These are phyloP conservation scores for Macrotis lagotis DNA, from an alignment of 2,113 vertebrate species.

Conservation along the genomic window DNA sequence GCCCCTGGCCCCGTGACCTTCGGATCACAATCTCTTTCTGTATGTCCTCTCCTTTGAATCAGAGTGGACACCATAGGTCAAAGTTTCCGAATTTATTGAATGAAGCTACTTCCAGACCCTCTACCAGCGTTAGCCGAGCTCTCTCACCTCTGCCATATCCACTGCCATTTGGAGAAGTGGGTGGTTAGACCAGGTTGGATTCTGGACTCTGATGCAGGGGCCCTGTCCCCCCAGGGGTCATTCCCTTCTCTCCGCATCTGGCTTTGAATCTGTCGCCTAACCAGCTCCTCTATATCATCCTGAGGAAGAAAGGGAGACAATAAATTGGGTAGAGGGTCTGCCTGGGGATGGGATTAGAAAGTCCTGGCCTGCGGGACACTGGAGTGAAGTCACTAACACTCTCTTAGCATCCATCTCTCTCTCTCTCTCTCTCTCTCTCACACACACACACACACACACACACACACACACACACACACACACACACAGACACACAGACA, in stretches of 20 bases:
- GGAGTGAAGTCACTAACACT: too few species aligned
- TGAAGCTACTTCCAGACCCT: slow-evolving; percentile 47
- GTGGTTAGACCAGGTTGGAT: background rate
- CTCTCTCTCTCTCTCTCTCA: too few species aligned
- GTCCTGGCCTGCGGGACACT: too few species aligned
- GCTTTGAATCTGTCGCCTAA: slow-evolving; percentile 83
- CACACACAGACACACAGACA: too few species aligned
- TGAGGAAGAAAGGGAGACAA: slow-evolving; percentile 58
- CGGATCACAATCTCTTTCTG: background rate
- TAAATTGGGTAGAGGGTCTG: background rate
- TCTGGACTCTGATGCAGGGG: background rate
- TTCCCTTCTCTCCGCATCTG: slow-evolving; percentile 85
- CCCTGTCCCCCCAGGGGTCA: background rate
- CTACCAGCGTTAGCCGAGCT: background rate
- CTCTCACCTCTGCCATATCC: slow-evolving; percentile 58
- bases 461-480: too few species aligned
- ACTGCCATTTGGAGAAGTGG: background rate
- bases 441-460: too few species aligned
- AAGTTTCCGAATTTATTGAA: slow-evolving; percentile 65
- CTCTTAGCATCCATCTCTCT: slow-evolving; percentile 78
- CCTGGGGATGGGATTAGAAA: background rate
- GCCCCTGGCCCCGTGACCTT: background rate
- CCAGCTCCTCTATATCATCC: slow-evolving; percentile 88
- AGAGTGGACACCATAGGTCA: background rate
- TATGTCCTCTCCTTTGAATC: background rate